Evolutionary conservation across 2,113 vertebrate genomes (phyloP).

Genomic region (Herpailurus yagouaroundi): DNA sequence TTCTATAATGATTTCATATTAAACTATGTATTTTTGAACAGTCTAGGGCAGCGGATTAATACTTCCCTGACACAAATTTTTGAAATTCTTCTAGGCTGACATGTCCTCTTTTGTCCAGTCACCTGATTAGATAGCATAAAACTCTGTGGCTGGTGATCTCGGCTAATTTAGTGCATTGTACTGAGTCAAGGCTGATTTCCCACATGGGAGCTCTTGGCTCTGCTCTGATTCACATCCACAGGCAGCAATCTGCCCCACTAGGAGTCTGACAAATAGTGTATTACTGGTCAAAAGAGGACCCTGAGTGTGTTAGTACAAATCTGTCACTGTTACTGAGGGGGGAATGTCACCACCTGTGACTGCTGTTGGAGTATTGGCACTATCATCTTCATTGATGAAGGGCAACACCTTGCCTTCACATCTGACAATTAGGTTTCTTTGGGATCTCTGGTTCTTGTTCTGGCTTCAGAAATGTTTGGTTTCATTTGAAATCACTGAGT

Average conservation of each 20-base stretch:
- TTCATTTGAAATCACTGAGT: conserved; percentile 21
- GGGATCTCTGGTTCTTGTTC: neutral
- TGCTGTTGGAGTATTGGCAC: neutral
- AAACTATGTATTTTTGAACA: neutral
- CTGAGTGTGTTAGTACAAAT: neutral
- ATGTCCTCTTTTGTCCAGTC: neutral
- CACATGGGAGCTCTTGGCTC: neutral
- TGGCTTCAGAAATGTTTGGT: neutral
- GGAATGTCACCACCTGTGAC: neutral
- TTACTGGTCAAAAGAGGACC: neutral
- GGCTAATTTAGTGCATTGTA: conserved; percentile 16
- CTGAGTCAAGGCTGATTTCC: conserved; percentile 39
- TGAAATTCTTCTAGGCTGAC: neutral
- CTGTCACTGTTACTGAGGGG: neutral
- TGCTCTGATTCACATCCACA: conserved; percentile 50
- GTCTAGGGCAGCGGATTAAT: neutral
- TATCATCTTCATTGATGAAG: neutral
- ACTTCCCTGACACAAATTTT: neutral
- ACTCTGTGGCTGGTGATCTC: neutral
- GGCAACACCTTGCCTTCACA: neutral
- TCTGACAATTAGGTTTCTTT: neutral
- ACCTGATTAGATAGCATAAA: neutral
- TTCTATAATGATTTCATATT: neutral
- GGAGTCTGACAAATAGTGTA: neutral
- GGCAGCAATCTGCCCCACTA: neutral